Percentiles rank a stretch among this genome's conserved stretches.
Conservation (phyloP, 2,888 invertebrate species). For the Epistrophe grossulariae region DNA sequence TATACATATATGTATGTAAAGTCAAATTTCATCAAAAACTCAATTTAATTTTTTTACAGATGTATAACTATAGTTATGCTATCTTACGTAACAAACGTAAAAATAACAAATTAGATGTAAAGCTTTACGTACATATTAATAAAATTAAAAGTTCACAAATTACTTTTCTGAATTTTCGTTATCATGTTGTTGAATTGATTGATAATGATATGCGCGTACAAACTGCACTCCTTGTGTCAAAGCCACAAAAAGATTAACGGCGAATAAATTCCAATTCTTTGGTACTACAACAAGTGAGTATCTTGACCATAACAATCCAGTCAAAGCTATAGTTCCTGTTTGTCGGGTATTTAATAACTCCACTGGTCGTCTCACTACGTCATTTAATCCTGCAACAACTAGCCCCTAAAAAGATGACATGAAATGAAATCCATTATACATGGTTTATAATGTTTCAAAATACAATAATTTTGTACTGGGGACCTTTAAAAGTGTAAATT, state of each 20-base stretch:
- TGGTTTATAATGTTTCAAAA: not conserved
- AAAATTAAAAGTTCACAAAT: too few species aligned
- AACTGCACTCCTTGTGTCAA: constrained; percentile 93
- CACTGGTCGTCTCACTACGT: constrained; percentile 91
- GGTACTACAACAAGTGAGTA: constrained; percentile 97
- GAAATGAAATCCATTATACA: constrained; percentile 74
- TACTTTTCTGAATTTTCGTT: not conserved
- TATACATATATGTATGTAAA: too few species aligned
- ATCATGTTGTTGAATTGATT: constrained; percentile 12
- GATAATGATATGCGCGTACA: constrained; percentile 85
- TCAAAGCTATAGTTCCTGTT: constrained; percentile 91
- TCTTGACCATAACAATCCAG: constrained; percentile 96
- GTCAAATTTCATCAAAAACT: too few species aligned
- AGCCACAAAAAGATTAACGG: constrained; percentile 97
- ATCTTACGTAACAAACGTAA: too few species aligned
- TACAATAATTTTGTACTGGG: too few species aligned
- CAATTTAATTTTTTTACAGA: too few species aligned
- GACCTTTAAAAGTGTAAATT: too few species aligned
- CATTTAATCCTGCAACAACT: constrained; percentile 93
- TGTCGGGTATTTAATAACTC: constrained; percentile 92
- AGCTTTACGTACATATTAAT: too few species aligned
- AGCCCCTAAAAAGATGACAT: constrained; percentile 83
- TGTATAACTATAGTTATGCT: too few species aligned
- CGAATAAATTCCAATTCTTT: constrained; percentile 96
- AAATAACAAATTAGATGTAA: too few species aligned